A percentile compares a stretch with the other conserved stretches of the same genome.
Conservation (phyloP, 2,888 invertebrate species). For the Anoncus sp. region DNA sequence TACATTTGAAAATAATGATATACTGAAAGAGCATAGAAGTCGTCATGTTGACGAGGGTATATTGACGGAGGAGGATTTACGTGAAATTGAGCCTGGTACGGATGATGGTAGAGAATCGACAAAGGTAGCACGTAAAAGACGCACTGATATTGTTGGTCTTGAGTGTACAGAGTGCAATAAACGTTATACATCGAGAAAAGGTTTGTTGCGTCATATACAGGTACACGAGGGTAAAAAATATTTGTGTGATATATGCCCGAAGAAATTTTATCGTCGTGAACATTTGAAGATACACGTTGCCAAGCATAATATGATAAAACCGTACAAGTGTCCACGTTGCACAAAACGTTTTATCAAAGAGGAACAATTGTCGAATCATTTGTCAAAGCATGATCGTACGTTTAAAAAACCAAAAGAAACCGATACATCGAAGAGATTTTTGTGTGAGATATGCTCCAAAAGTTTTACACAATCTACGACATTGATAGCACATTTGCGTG, state of each 20-base stretch:
- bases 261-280: conserved; percentile 81
- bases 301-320: conserved; percentile 82
- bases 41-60: conserved; percentile 81
- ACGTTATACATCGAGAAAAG: conserved; percentile 80
- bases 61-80: conserved; percentile 79
- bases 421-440: conserved; percentile 78
- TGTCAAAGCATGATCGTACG: conserved; percentile 79
- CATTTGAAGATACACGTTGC: conserved; percentile 82
- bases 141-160: conserved; percentile 81
- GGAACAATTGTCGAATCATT: conserved; percentile 79
- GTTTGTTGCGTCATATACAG: conserved; percentile 78
- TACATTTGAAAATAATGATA: conserved; percentile 80
- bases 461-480: conserved; percentile 82
- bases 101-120: conserved; percentile 75
- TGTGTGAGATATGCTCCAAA: conserved; percentile 82
- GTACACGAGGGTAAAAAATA: conserved; percentile 82
- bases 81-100: conserved; percentile 78
- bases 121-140: conserved; percentile 77
- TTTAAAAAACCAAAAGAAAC: conserved; percentile 80
- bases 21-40: conserved; percentile 78
- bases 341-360: conserved; percentile 82
- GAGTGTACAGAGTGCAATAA: conserved; percentile 82
- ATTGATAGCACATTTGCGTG: conserved; percentile 79
- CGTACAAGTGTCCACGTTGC: conserved; percentile 80
- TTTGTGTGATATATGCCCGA: conserved; percentile 81